Evolutionary conservation across 2,888 invertebrate species (phyloP), one percentile per base, ranked within the genome.

Genomic region (Oconnorella tubifera): DNA sequence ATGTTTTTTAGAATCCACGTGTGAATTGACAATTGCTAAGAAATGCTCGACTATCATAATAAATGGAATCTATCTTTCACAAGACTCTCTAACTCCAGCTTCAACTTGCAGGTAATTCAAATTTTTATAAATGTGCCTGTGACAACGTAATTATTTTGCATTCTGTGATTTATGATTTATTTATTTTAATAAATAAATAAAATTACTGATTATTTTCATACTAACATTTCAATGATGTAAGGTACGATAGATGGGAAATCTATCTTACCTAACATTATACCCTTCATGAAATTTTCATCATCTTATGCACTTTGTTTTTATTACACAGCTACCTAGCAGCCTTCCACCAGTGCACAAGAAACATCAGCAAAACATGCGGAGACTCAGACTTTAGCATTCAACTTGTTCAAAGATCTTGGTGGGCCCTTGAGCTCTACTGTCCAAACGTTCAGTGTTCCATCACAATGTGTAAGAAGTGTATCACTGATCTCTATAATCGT

Each of bases 341-440:
- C 4, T 51, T 19, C 25, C 53, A 51, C 53, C 10, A 51, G 25
- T 51, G 53, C 25, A 19, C 4, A 6, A 19, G 53, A 6, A 51
- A 51, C 25, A 27, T 25, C 14, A 51, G 53, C 25, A 19, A 23
- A 6, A 23, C 10, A 4, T 51, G 53, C 25, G 25, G 53, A 19
- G 53, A 51, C 25, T 23, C 53, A 25, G 10, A 6, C 6, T 27
- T 51, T 6, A 51, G 4, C 25, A 27, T 51, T 6, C 23, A 51
- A 25, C 10, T 51, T 19, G 25, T 51, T 6, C 53, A 51, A 19
- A 51, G 25, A 25, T 51, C 53, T 6, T 51, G 53, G 53, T 51
- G 53, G 53, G 53, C 53, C 25, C 53, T 51, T 4, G 53, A 51
- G 53, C 25, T 19, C 25, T 51, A 51, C 53, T 51, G 53, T 27